Base-by-base conservation (phyloP, 2,113 vertebrate species). In the Amphiprion ocellaris region DNA sequence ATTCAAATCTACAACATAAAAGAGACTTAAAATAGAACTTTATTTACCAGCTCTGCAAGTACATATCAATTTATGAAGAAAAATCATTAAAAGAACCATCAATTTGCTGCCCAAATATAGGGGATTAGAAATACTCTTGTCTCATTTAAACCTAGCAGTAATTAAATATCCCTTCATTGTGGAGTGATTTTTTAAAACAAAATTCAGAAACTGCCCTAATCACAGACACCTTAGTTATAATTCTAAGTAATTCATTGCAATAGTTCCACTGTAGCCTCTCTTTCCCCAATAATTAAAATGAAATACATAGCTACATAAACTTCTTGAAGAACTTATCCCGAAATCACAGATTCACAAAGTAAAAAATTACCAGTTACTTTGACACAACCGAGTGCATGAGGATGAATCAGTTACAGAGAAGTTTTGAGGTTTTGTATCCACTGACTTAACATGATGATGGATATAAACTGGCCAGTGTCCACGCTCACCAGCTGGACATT, bases 401-500 rank as follows among this genome's bases (percentile, higher is more conserved):
- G 11, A 58, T 14, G 8, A n/a, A 16, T 46, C 5, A 3, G 14
- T 60, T 50, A 55, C 4, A 3, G 6, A 46, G 49, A 49, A 14
- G 9, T 23, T 30, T 54, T 9, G 33, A 14, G 21, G 56, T 55
- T 17, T 23, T 21, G 19, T 14, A 28, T 52, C 23, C 19, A 23
- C 2, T 15, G 5, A 10, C 5, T 4, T 3, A 17, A 23, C 37
- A 7, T 44, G 50, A 67, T 24, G 46, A 72, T 4, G 12, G 46
- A 66, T 60, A 10, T 23, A 73, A 16, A 79, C 28, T 81, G 77
- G 77, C 54, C n/a, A 26, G 17, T 19, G 69, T 75, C 74, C 84
- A 81, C 30, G 14, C 2, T 58, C 23, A 6, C 53, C 86, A 88
- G 86, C 73, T 86, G 82, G 70, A 85, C 69, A 90, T 91, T 92